Conservation (phyloP, 1,140 invertebrate species). For the Drosophila erecta region DNA sequence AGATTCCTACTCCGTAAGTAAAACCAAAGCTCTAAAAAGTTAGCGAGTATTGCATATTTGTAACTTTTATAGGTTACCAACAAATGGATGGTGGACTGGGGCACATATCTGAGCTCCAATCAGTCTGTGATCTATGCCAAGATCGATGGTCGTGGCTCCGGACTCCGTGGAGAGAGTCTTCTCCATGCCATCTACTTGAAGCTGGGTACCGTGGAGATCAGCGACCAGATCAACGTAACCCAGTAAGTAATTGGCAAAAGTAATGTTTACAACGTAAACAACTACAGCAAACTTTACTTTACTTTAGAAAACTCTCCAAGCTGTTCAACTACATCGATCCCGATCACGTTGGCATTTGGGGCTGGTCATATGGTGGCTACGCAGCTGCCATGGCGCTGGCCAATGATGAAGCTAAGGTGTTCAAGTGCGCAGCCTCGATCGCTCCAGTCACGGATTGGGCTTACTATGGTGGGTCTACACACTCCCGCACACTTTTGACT, state of each 20-base stretch:
- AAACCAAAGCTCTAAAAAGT: neutral
- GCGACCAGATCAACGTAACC: conserved; percentile 90
- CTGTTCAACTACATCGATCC: conserved; percentile 89
- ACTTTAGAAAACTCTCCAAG: conserved; percentile 86
- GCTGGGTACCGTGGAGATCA: conserved; percentile 94
- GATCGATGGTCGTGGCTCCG: conserved; percentile 96
- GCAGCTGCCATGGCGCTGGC: conserved; percentile 93
- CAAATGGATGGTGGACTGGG: conserved; percentile 91
- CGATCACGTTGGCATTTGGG: conserved; percentile 91
- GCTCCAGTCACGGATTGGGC: conserved; percentile 95
- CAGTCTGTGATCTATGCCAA: conserved; percentile 93
- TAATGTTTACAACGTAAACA: too few relatives aligned
- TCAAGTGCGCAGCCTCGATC: conserved; percentile 97
- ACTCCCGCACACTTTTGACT: neutral
- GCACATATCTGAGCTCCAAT: conserved; percentile 92
- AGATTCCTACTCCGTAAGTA: conserved; percentile 91
- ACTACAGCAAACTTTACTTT: neutral
- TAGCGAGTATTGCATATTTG: neutral
- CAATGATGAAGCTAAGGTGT: conserved; percentile 89
- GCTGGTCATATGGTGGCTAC: conserved; percentile 98
- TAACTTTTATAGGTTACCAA: conserved; percentile 84
- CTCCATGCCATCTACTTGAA: conserved; percentile 93
- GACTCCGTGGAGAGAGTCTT: conserved; percentile 92
- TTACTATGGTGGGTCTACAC: conserved; percentile 91
- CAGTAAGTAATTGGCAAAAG: conserved; percentile 75